phyloP scores from a whole-genome alignment of 2,113 vertebrate species.

The Seriola quinqueradiata region DNA sequence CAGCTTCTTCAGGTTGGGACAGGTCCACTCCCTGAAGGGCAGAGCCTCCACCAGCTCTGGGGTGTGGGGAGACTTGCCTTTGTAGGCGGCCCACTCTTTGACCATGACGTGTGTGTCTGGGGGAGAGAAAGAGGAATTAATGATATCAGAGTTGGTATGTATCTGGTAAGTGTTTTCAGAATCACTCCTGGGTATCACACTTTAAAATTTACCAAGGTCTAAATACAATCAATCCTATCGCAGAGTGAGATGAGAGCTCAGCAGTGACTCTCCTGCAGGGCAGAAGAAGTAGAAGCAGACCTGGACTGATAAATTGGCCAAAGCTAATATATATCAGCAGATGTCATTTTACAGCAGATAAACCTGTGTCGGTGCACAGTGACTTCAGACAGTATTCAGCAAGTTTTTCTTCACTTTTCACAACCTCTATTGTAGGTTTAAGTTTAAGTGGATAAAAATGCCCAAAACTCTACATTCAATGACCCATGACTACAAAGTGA shows the following conservation, averaged over 20 bases:
- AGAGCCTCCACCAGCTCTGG: conserved; percentile 96
- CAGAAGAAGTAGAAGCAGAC: not conserved
- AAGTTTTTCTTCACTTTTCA: not conserved
- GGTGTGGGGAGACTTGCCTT: conserved; percentile 96
- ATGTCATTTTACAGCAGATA: not conserved
- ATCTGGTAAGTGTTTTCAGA: not conserved
- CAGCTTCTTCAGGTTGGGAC: conserved; percentile 94
- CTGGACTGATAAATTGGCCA: not conserved
- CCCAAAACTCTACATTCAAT: not conserved
- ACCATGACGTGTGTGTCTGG: conserved; percentile 92
- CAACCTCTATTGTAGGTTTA: not conserved
- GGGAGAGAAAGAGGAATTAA: not conserved
- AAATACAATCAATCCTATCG: not conserved
- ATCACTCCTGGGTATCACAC: not conserved
- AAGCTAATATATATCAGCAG: not conserved
- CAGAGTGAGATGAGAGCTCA: not conserved
- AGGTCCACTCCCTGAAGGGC: conserved; percentile 96
- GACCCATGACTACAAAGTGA: not conserved
- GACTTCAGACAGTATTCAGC: not conserved
- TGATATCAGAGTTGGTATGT: not conserved
- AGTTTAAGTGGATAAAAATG: not conserved
- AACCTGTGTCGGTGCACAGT: not conserved
- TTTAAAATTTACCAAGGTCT: not conserved
- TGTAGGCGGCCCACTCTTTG: conserved; percentile 98
- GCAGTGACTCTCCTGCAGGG: not conserved